phyloP scores from a whole-genome alignment of 2,113 vertebrate species.

The Cottus gobio region DNA sequence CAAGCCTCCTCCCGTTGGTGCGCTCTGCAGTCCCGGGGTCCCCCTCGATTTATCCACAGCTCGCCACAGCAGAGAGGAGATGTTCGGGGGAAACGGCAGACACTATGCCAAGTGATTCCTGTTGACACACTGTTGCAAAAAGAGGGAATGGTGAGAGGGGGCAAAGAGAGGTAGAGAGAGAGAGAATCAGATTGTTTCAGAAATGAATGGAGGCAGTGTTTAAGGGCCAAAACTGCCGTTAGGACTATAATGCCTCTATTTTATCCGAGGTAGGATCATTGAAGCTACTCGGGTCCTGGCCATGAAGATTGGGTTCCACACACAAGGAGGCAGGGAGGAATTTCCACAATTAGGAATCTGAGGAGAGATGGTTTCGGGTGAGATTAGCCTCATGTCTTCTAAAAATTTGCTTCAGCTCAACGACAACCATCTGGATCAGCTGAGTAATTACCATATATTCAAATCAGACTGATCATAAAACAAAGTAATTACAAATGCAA shows the following conservation, averaged over 20 bases:
- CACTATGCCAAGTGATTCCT: conserved; percentile 59
- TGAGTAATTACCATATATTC: not conserved
- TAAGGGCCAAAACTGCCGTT: conserved; percentile 72
- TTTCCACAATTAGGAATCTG: conserved; percentile 80
- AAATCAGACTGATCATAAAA: not conserved
- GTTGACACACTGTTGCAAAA: conserved; percentile 56
- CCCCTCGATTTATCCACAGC: conserved; percentile 21
- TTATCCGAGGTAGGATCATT: conserved; percentile 78
- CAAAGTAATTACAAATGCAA: not conserved
- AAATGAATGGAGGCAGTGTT: conserved; percentile 83
- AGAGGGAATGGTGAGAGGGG: conserved; percentile 49
- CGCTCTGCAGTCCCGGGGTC: conserved; percentile 29
- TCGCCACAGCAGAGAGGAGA: conserved; percentile 32
- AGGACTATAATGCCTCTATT: conserved; percentile 82
- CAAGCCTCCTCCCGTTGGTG: not conserved
- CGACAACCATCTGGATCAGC: not conserved
- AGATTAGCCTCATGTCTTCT: conserved; percentile 45
- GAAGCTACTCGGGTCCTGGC: conserved; percentile 65
- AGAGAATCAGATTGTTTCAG: conserved; percentile 74
- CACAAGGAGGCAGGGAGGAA: conserved; percentile 77
- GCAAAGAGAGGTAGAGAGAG: conserved; percentile 56
- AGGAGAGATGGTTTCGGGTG: conserved; percentile 78
- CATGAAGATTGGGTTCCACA: conserved; percentile 79
- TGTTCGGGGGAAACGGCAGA: conserved; percentile 43
- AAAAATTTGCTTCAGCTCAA: not conserved